Evolutionary conservation across 2,797 vertebrate species (phyloP).

Genomic region (Dendrocincla fuliginosa): DNA sequence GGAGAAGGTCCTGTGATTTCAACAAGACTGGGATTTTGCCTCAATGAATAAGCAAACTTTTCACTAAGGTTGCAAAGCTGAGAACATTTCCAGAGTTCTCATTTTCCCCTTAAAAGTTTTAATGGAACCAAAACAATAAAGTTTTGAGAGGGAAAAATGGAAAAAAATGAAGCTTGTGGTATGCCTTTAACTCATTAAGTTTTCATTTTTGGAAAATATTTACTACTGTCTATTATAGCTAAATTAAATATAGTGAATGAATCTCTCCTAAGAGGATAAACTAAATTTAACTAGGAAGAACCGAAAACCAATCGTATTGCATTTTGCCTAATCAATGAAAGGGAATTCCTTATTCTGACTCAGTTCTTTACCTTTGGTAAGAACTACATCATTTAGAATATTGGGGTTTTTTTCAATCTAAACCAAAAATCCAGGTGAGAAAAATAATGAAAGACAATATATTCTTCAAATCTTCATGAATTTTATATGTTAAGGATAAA

Average conservation of each 20-base stretch:
- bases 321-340: conserved; percentile 38
- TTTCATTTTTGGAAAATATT: conserved; percentile 59
- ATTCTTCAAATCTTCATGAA: not conserved
- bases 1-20: not conserved
- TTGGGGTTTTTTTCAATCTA: not conserved
- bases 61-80: not conserved
- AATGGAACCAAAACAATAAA: conserved; percentile 14
- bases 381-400: not conserved
- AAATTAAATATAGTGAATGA: conserved; percentile 62
- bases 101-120: conserved; percentile 4
- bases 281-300: conserved; percentile 61
- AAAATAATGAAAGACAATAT: not conserved
- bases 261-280: conserved; percentile 52
- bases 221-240: conserved; percentile 44
- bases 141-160: not conserved
- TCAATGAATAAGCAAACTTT: not conserved
- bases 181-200: conserved; percentile 1
- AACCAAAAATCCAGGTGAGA: not conserved
- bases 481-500: not conserved
- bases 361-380: not conserved
- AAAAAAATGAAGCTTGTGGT: conserved; percentile 36
- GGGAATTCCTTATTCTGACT: conserved; percentile 13
- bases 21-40: not conserved
- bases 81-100: not conserved
- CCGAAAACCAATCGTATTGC: conserved; percentile 41